A percentile compares a stretch with the other conserved stretches of the same genome.
Evolutionary conservation across 2,888 invertebrate species (phyloP).

Genomic region (Pseudanteris insignis): DNA sequence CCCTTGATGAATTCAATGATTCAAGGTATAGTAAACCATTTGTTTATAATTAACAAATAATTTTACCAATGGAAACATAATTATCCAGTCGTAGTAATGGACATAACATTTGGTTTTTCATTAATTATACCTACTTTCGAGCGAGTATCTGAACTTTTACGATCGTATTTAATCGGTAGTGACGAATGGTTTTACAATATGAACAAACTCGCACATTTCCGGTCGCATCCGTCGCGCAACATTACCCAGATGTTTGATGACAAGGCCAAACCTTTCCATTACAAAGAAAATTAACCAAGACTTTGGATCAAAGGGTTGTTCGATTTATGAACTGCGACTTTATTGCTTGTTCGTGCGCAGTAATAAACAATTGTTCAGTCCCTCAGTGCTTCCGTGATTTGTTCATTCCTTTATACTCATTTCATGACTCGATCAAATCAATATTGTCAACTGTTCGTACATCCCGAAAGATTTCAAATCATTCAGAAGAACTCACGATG

Average conservation of each 20-base stretch:
- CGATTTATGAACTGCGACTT: conserved; percentile 7
- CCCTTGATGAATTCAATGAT: no score
- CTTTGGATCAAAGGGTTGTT: conserved; percentile 31
- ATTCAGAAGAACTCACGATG: no score
- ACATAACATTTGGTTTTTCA: no score
- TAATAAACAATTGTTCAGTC: conserved; percentile 28
- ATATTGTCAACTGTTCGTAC: no score
- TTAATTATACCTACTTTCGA: conserved; percentile 4
- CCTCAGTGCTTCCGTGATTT: conserved; percentile 1
- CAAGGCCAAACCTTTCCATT: conserved; percentile 45
- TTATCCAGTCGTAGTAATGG: no score
- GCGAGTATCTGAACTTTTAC: conserved; percentile 43
- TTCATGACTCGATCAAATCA: no score
- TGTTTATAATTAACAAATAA: no score
- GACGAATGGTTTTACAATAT: conserved; percentile 49
- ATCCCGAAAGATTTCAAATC: no score
- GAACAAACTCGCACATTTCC: conserved; percentile 44
- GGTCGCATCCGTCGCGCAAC: conserved; percentile 44
- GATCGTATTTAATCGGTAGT: conserved; percentile 51
- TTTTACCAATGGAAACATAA: no score
- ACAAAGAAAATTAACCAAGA: conserved; percentile 39
- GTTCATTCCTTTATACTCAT: neutral
- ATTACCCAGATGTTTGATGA: conserved; percentile 43
- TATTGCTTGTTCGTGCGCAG: conserved; percentile 24
- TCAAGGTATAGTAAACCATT: no score